phyloP scores from a whole-genome alignment of 2,113 vertebrate genomes.

The Lasiurus borealis region DNA sequence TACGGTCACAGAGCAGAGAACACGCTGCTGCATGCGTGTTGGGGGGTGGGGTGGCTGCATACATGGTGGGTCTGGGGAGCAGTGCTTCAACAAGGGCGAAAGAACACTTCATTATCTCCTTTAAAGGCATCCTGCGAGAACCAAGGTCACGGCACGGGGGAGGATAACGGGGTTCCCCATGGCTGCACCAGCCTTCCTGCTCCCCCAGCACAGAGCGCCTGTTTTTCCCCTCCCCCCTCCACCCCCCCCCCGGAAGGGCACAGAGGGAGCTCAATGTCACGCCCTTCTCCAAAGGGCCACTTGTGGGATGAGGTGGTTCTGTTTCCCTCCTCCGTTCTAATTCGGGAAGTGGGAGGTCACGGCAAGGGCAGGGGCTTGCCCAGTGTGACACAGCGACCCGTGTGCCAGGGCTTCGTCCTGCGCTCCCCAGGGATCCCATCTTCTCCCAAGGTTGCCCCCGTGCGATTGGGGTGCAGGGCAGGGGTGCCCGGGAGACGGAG shows the following conservation, averaged over 20 bases:
- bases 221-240: not conserved
- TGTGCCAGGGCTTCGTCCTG: not conserved
- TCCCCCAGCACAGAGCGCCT: not conserved
- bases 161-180: not conserved
- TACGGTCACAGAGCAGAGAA: not conserved
- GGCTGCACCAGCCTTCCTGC: not conserved
- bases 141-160: not conserved
- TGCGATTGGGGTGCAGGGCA: not conserved
- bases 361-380: slow-evolving; percentile 16
- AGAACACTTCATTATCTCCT: not conserved
- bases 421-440: not conserved
- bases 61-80: not conserved
- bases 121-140: not conserved
- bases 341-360: slow-evolving; percentile 67
- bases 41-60: not conserved
- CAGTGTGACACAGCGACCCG: not conserved
- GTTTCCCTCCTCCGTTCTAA: not conserved
- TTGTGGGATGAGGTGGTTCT: not conserved
- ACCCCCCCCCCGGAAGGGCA: not conserved
- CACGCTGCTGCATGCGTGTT: not conserved
- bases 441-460: not conserved
- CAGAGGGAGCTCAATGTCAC: not conserved
- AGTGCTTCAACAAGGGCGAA: not conserved
- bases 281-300: not conserved
- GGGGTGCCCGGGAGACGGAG: not conserved